Base-by-base conservation (phyloP, 2,888 invertebrate genomes). In the Acleris emargana region DNA sequence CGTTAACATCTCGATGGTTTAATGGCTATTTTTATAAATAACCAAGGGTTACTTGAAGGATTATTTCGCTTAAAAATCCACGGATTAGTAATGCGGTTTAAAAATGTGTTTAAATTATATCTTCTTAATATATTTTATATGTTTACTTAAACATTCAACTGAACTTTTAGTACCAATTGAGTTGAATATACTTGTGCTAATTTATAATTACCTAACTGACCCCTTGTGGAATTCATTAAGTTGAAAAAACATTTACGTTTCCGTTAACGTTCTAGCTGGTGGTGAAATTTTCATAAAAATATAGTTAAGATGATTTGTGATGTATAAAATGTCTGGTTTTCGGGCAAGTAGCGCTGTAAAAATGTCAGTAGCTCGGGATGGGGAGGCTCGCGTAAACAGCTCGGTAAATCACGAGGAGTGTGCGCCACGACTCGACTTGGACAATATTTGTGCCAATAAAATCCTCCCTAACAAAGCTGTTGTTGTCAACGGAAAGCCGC, bases 391-490 rank as follows among this genome's bases (percentile, higher is more conserved):
- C 83, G 90, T 91, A 91, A 90, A 91, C 90, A 90, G 85, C 82
- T 83, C 89, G 78, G 88, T 91, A 91, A 91, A 91, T 91, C 90
- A 90, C 84, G 78, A 82, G 79, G 81, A 87, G 83, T 84, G 83
- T 80, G 82, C 83, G 83, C 84, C 85, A 78, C 85, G 83, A 82
- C 85, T 85, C 85, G 82, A 86, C 87, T 88, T 87, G 84, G 85
- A 87, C 89, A 88, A 89, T 90, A 89, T 91, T 90, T 91, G 88
- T 88, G 89, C 87, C 89, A 91, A 91, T 91, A 91, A 88, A 90
- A 90, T 87, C 82, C 80, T 84, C 85, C 82, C 84, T 86, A 84
- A 89, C 89, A 89, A 89, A 88, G 88, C 87, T 90, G 88, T 89
- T 89, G 89, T 89, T 90, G 89, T 89, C 89, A 89, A 82, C 83